Conservation (phyloP, 2,797 vertebrate genomes). For the Chiloscyllium punctatum region DNA sequence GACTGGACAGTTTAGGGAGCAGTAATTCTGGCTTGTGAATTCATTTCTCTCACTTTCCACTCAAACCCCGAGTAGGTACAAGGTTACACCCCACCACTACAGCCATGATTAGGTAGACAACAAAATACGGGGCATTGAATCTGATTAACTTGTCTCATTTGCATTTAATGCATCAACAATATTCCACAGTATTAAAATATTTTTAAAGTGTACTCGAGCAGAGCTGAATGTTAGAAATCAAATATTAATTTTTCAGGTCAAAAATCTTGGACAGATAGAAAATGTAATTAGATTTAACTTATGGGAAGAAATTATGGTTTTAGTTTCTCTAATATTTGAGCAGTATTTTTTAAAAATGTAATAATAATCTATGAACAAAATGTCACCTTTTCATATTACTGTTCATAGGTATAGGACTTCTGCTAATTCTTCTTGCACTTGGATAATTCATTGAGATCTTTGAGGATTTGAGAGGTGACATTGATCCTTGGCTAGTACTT, state of each 20-base stretch:
- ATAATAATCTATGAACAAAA: background rate
- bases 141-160: background rate
- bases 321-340: background rate
- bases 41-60: background rate
- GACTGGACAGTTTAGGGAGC: background rate
- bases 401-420: slow-evolving; percentile 55
- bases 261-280: background rate
- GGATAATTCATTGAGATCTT: slow-evolving; percentile 67
- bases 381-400: slow-evolving; percentile 73
- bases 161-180: background rate
- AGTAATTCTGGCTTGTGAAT: background rate
- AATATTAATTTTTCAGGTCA: background rate
- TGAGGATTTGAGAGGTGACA: slow-evolving; percentile 69
- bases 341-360: background rate
- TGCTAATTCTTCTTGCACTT: slow-evolving; percentile 71
- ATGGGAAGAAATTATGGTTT: background rate
- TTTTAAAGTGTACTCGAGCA: background rate
- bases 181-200: background rate
- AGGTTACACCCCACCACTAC: background rate
- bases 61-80: background rate
- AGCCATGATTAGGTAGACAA: background rate
- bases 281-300: background rate
- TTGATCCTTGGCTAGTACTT: slow-evolving; percentile 53
- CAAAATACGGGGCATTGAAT: background rate
- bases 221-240: background rate